These are phyloP conservation scores for Phymorhynchus buccinoides DNA, from an alignment of 1,140 invertebrate genomes.

Conservation along the genomic window DNA sequence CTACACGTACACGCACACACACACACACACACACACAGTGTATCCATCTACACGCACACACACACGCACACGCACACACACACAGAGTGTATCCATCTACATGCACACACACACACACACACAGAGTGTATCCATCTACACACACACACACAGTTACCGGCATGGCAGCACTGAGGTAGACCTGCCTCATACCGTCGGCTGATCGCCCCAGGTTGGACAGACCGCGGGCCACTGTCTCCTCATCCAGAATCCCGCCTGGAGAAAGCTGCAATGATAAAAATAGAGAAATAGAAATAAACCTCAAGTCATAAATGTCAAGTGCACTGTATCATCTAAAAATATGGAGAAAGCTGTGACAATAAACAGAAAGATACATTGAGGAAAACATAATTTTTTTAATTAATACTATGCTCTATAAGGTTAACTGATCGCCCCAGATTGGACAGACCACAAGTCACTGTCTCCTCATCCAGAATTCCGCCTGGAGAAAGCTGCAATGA, in stretches of 20 bases:
- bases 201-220: conserved; percentile 70
- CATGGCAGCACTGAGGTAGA: conserved; percentile 68
- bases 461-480: conserved; percentile 71
- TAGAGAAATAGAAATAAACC: conserved; percentile 23
- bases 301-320: not conserved
- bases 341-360: too few relatives aligned
- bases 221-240: conserved; percentile 68
- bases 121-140: not conserved
- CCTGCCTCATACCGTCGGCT: conserved; percentile 70
- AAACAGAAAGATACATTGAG: conserved; percentile 62
- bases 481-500: conserved; percentile 63
- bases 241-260: conserved; percentile 70
- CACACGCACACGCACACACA: not conserved
- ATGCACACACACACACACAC: not conserved
- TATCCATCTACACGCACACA: not conserved
- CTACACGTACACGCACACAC: not conserved
- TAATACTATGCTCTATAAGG: conserved; percentile 39
- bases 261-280: conserved; percentile 57
- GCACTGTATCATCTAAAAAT: too few relatives aligned
- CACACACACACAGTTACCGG: conserved; percentile 57
- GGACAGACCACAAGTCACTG: conserved; percentile 67
- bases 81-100: not conserved
- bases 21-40: too few relatives aligned
- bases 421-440: conserved; percentile 67
- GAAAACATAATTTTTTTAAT: conserved; percentile 69